A percentile compares a stretch with the other conserved stretches of the same genome.
Evolutionary conservation across 2,797 vertebrate genomes (phyloP).

Genomic region (Antrozous pallidus): DNA sequence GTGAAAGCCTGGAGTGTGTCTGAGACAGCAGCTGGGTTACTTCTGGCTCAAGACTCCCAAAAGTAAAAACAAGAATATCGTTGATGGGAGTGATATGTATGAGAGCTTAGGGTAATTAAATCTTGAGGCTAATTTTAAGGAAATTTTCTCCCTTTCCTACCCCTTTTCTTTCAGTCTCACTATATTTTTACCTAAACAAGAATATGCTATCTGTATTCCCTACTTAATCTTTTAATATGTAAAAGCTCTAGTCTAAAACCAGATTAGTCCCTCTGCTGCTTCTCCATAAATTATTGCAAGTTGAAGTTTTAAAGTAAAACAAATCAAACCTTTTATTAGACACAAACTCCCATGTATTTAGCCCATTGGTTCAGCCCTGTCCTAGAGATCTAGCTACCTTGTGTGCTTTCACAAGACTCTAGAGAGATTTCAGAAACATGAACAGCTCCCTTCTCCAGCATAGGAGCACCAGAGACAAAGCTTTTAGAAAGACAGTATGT

Average conservation of each 20-base stretch:
- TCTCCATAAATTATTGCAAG: not conserved
- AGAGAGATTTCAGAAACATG: not conserved
- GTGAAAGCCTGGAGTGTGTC: not conserved
- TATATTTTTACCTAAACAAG: not conserved
- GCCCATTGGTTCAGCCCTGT: not conserved
- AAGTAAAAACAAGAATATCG: not conserved
- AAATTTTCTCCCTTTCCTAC: not conserved
- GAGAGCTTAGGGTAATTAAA: not conserved
- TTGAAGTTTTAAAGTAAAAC: constrained; percentile 30
- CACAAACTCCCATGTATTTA: not conserved
- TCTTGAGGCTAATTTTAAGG: not conserved
- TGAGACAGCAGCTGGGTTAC: not conserved
- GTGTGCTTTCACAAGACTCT: not conserved
- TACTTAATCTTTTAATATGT: not conserved
- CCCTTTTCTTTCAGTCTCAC: not conserved
- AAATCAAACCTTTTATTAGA: constrained; percentile 1
- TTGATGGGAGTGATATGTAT: not conserved
- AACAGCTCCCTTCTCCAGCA: not conserved
- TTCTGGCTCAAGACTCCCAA: not conserved
- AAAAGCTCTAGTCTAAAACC: constrained; percentile 17
- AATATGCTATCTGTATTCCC: not conserved
- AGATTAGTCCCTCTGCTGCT: not conserved
- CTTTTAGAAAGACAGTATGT: not conserved
- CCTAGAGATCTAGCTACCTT: not conserved
- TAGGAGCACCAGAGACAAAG: not conserved